Evolutionary conservation across 2,797 vertebrate species (phyloP), one percentile per base, ranked within the genome.

Genomic region (Mormyrus proboscirostris): DNA sequence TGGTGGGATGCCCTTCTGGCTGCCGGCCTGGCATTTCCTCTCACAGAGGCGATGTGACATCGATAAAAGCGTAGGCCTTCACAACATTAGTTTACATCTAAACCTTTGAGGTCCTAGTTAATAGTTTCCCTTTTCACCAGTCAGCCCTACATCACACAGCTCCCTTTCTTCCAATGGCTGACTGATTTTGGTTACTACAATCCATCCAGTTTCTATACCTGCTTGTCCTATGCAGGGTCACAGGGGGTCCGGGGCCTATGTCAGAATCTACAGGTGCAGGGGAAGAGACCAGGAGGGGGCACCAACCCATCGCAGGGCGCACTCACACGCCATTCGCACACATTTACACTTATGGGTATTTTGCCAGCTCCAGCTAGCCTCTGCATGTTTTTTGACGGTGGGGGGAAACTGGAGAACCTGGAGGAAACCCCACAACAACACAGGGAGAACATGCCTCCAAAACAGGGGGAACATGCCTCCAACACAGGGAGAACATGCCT

Each of bases 21-120:
- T 33, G 29, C 10, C 4, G 3, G 29, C 29, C 65, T 38, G 65
- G 12, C 65, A 16, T 73, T 12, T 73, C 29, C 65, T 47, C 38
- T 3, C 38, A n/a, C 38, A 5, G 73, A 44, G 73, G 41, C 73
- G 1, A 4, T 9, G 38, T n/a, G 73, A 47, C 16, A n/a, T 90
- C 0, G 86, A 6, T 73, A 3, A 22, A 25, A 50, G 94, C 94
- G 0, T 7, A 89, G 7, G 29, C 57, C n/a, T 65, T 2, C 22
- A n/a, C 82, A 51, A 29, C 22, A n/a, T 19, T 14, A 12, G 47
- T n/a, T 22, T 51, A 44, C 22, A 51, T 50, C 82, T 49, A 51
- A 84, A 51, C 47, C 0, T 84, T 10, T 22, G 47, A 51, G 7
- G 41, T 79, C 16, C 38, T n/a, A 16, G 29, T 14, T 73, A 38